Conservation (phyloP, 2,113 vertebrate species). For the Otocyon megalotis region DNA sequence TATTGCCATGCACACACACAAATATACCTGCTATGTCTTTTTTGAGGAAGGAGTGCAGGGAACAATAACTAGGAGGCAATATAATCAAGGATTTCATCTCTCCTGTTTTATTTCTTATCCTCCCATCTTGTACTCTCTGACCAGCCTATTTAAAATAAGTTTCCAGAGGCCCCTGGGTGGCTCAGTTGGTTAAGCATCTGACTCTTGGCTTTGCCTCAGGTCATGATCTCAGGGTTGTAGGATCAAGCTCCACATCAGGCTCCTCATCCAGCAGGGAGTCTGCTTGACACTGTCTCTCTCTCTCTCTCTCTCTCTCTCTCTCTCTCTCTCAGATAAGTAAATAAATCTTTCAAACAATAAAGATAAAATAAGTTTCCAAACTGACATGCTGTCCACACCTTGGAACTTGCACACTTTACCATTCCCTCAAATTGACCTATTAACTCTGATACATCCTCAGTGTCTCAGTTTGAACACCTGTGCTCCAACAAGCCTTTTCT, state of each 20-base stretch:
- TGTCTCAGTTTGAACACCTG: neutral
- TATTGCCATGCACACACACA: neutral
- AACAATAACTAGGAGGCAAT: neutral
- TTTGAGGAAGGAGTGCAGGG: neutral
- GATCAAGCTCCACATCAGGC: neutral
- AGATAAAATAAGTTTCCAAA: neutral
- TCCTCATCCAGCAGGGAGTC: neutral
- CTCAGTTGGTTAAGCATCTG: neutral
- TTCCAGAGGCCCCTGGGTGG: neutral
- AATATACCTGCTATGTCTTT: neutral
- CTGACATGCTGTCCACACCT: rapidly evolving
- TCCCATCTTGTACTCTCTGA: neutral
- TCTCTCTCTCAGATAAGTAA: neutral
- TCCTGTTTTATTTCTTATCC: neutral
- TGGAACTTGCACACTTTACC: neutral
- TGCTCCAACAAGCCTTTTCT: neutral
- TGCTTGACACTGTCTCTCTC: neutral
- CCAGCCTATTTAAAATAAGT: neutral
- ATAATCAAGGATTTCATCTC: neutral
- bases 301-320: neutral
- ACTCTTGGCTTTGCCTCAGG: neutral
- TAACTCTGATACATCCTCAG: neutral
- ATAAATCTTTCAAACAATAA: neutral
- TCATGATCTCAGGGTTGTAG: neutral
- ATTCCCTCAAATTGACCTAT: neutral